Base-by-base conservation (phyloP, 2,797 vertebrate genomes). In the Sebastes matsubarae region DNA sequence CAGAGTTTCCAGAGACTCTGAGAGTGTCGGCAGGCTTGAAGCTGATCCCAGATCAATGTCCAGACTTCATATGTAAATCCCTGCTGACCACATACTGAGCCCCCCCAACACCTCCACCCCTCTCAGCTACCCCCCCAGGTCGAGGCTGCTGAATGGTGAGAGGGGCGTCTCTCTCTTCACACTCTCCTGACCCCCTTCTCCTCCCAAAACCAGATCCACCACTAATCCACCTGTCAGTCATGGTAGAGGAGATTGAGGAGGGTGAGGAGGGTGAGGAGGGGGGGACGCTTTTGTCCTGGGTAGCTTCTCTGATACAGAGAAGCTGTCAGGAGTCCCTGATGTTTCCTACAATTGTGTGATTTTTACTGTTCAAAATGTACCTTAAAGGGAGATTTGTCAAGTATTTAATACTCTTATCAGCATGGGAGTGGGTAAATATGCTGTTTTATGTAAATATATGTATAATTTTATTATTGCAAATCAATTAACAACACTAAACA, bases 221-320 rank as follows among this genome's bases (percentile, higher is more conserved):
- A 61, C 87, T 90, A 92, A 92, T 93, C 90, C 90, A 88, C 80
- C 89, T 90, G 89, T 89, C 88, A 92, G 71, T 92, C 92, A 92
- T 57, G 82, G 77, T 25, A 22, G 27, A 13, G 77, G 29, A 13
- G 82, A 34, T 50, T 16, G 64, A 68, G 64, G 38, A 60, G 52
- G 57, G 22, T 50, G 30, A 73, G 22, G 22, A 4, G 2, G 25
- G 13, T 38, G 29, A 73, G 22, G 22, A 4, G 2, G 25, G 11
- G 38, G 24, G 77, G 64, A 16, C 54, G 30, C 61, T 29, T 84
- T 72, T 81, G 87, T 89, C 71, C 65, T 1, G 66, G 34, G 52
- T 8, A 8, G 75, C 27, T 55, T 83, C 68, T 85, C 76, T 77
- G 87, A 86, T 86, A 86, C 72, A 86, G 34, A 63, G 72, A 42